These are phyloP conservation scores for Ormyrus pomaceus DNA, from an alignment of 2,888 invertebrate species.

Conservation along the genomic window DNA sequence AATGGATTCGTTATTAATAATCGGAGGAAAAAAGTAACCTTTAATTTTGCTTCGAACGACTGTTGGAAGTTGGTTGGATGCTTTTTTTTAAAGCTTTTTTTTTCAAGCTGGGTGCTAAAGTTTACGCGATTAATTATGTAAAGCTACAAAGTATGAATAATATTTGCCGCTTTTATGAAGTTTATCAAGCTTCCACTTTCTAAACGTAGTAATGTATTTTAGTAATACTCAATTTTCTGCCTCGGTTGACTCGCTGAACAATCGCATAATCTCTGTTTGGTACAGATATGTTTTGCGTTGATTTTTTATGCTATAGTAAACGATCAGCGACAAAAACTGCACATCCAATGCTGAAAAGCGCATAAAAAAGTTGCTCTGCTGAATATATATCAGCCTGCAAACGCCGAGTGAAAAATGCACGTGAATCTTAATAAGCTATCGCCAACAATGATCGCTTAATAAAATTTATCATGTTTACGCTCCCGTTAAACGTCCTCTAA, in stretches of 20 bases:
- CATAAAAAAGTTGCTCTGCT: slow-evolving; percentile 7
- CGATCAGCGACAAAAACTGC: no score
- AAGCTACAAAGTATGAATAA: no score
- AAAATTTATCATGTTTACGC: slow-evolving; percentile 42
- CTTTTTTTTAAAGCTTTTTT: not conserved
- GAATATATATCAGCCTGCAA: slow-evolving; percentile 16
- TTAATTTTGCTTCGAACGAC: not conserved
- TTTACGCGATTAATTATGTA: no score
- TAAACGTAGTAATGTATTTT: no score
- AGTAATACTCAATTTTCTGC: no score
- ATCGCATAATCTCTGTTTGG: no score
- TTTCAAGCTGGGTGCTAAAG: no score
- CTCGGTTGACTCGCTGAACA: no score
- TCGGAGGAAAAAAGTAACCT: not conserved
- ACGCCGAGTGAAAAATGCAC: slow-evolving; percentile 35
- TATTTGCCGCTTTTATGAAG: no score
- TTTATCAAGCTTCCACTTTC: no score
- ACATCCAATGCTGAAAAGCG: not conserved
- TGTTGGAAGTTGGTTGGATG: not conserved
- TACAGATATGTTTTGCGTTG: no score
- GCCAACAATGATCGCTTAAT: slow-evolving; percentile 18
- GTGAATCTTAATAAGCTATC: slow-evolving; percentile 38
- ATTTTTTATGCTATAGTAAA: no score
- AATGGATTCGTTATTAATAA: not conserved
- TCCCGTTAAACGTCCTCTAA: slow-evolving; percentile 31